Evolutionary conservation across 2,797 vertebrate genomes (phyloP).

Genomic region (Ctenochaetus hawaiiensis): DNA sequence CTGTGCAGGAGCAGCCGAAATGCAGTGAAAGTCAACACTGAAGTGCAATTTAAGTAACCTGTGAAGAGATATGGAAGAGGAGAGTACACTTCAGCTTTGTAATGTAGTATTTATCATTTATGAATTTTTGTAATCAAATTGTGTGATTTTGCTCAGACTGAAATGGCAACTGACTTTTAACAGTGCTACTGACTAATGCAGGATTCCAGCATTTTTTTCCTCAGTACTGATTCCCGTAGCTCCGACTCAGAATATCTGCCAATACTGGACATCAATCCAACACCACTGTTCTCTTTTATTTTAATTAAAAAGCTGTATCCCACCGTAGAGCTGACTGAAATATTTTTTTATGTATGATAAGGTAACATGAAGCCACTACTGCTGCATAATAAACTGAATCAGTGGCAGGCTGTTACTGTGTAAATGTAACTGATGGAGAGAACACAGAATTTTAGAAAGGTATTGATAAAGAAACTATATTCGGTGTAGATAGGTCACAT

Average conservation of each 20-base stretch:
- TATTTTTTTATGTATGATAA: neutral
- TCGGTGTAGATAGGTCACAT: neutral
- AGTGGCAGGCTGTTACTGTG: neutral
- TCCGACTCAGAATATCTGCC: neutral
- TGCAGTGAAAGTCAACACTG: neutral
- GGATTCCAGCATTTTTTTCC: neutral
- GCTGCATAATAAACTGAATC: neutral
- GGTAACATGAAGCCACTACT: neutral
- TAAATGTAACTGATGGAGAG: neutral
- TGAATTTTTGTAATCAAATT: neutral
- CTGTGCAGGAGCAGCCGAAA: neutral
- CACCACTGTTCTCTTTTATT: neutral
- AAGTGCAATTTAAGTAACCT: neutral
- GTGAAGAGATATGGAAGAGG: neutral
- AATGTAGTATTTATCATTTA: constrained; percentile 8
- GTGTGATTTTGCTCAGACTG: neutral
- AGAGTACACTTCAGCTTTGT: neutral
- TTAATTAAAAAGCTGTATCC: neutral
- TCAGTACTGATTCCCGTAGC: neutral
- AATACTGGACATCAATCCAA: neutral
- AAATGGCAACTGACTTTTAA: neutral
- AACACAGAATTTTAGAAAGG: neutral
- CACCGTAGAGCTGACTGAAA: neutral
- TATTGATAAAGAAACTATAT: neutral
- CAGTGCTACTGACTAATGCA: neutral